Percentiles rank a stretch among this genome's conserved stretches.
Conservation (phyloP, 2,888 invertebrate species). For the Agrochola circellaris region DNA sequence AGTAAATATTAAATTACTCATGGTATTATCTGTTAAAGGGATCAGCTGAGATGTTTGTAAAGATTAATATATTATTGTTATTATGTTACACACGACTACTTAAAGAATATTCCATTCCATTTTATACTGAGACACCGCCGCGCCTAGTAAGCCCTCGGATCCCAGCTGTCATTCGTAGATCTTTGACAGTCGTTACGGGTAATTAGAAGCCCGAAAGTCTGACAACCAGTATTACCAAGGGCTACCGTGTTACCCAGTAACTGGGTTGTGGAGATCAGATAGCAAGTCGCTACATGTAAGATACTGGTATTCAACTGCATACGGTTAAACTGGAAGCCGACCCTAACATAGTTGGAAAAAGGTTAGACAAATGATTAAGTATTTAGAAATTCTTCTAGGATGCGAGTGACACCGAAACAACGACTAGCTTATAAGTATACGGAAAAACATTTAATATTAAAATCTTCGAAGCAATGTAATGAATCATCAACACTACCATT, state of each 20-base stretch:
- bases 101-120: not conserved
- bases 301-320: not conserved
- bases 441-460: not conserved
- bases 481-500: constrained; percentile 7
- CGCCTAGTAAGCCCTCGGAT: not conserved
- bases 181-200: not conserved
- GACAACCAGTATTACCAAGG: not conserved
- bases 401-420: no score
- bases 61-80: not conserved
- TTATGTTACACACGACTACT: not conserved
- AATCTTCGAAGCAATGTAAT: constrained; percentile 1
- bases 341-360: not conserved
- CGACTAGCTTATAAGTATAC: no score
- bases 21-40: not conserved
- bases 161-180: not conserved
- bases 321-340: not conserved
- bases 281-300: not conserved
- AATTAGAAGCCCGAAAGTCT: not conserved
- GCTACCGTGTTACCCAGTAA: not conserved
- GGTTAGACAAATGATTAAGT: not conserved
- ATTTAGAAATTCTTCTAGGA: not conserved
- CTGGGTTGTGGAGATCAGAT: not conserved
- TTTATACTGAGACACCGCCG: not conserved
- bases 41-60: constrained; percentile 2
- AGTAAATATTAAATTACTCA: constrained; percentile 7